phyloP scores from a whole-genome alignment of 2,888 invertebrate genomes.

The Eubasilissa splendida region DNA sequence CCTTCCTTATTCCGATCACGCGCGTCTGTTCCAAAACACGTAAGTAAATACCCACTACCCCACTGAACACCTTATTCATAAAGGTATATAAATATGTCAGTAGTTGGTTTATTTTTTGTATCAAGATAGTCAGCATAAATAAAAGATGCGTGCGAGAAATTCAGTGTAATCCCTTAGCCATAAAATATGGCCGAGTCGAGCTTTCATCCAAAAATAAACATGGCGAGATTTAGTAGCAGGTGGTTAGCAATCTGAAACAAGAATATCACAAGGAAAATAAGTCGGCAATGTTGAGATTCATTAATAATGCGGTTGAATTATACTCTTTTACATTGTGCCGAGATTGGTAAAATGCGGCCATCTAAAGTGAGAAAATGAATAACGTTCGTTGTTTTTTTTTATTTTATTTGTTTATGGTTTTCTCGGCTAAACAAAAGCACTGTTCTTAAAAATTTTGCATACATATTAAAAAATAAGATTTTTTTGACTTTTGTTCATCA shows the following conservation, averaged over 20 bases:
- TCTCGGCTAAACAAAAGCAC: not conserved
- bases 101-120: not conserved
- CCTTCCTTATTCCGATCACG: no score
- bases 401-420: not conserved
- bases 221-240: not conserved
- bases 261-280: not conserved
- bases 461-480: not conserved
- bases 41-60: no score
- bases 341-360: no score
- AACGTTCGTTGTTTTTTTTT: not conserved
- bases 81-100: not conserved
- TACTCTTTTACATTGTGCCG: no score
- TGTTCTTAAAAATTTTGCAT: not conserved
- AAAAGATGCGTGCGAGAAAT: conserved; percentile 46
- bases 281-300: no score
- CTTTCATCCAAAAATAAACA: conserved; percentile 44
- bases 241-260: not conserved
- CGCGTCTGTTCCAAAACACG: no score
- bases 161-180: conserved; percentile 47
- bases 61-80: no score
- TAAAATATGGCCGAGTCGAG: conserved; percentile 50
- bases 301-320: no score
- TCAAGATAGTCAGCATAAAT: conserved; percentile 32
- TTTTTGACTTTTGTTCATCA: no score
- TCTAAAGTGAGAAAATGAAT: not conserved